Evolutionary conservation across 2,888 invertebrate species (phyloP).

Genomic region (Microdon myrmicae): DNA sequence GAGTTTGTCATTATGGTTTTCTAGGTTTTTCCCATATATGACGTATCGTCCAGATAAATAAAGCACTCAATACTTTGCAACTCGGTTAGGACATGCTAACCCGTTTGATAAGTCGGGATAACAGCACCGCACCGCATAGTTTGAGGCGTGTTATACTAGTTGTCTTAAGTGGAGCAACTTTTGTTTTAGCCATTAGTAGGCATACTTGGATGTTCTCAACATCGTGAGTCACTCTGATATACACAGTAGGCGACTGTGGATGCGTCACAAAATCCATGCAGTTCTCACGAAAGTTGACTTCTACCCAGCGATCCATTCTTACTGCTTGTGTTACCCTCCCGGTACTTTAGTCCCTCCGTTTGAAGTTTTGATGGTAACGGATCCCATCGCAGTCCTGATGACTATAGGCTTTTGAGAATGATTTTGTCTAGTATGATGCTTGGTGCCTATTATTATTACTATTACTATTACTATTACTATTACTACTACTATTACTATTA

Average conservation of each 20-base stretch:
- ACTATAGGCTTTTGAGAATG: neutral
- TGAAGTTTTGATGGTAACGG: neutral
- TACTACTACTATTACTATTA: too few relatives aligned
- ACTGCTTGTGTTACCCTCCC: too few relatives aligned
- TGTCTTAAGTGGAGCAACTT: neutral
- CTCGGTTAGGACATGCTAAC: too few relatives aligned
- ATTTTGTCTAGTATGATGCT: constrained; percentile 3
- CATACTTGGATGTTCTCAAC: constrained; percentile 2
- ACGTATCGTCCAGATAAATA: too few relatives aligned
- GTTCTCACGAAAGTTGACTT: constrained; percentile 1
- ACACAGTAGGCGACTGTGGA: constrained; percentile 2
- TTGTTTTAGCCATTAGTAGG: too few relatives aligned
- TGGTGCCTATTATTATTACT: too few relatives aligned
- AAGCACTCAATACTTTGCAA: too few relatives aligned
- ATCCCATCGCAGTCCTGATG: constrained; percentile 1
- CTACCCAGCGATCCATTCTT: too few relatives aligned
- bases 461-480: too few relatives aligned
- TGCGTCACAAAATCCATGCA: constrained; percentile 1
- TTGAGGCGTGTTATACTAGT: neutral
- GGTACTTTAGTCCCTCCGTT: neutral
- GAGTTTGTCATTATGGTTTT: too few relatives aligned
- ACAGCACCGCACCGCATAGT: constrained; percentile 1
- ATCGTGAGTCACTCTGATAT: neutral
- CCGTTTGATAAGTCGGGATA: constrained; percentile 2
- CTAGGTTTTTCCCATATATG: too few relatives aligned